phyloP scores from a whole-genome alignment of 2,797 vertebrate species.

The Cryptoblepharus egeriae region DNA sequence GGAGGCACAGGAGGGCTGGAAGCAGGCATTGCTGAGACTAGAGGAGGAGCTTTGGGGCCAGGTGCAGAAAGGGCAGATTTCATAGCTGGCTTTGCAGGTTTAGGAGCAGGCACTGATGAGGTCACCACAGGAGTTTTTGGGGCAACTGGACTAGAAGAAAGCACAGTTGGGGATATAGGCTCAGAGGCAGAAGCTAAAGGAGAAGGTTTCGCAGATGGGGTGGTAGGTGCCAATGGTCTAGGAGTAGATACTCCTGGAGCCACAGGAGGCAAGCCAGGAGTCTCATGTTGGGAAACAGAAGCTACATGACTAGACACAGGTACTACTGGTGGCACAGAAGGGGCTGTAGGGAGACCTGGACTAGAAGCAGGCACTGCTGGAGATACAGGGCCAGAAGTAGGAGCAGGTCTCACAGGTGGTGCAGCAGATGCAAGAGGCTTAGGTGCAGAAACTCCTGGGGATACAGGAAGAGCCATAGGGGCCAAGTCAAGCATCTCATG shows the following conservation, averaged over 20 bases:
- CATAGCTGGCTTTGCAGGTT: not conserved
- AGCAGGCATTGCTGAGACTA: not conserved
- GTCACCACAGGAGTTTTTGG: not conserved
- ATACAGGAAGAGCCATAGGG: not conserved
- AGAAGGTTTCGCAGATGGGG: no score
- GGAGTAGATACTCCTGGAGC: fast-evolving
- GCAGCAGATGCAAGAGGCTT: not conserved
- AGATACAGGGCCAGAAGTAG: not conserved
- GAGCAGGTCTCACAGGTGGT: slow-evolving; percentile 21
- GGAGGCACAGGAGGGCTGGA: not conserved
- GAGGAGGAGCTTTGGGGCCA: not conserved
- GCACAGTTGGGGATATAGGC: no score
- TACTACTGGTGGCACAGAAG: fast-evolving
- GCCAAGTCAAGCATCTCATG: not conserved
- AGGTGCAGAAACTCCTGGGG: not conserved
- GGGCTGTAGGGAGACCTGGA: not conserved
- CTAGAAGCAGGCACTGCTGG: not conserved
- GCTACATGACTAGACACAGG: not conserved
- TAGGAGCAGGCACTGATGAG: fast-evolving
- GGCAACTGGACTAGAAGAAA: no score
- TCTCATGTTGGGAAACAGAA: not conserved
- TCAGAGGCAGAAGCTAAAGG: no score
- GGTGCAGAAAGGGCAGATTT: not conserved
- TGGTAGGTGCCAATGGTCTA: not conserved
- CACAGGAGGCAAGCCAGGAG: not conserved